Conservation (phyloP, 1,140 invertebrate species). For the Tetramorium alpestre region DNA sequence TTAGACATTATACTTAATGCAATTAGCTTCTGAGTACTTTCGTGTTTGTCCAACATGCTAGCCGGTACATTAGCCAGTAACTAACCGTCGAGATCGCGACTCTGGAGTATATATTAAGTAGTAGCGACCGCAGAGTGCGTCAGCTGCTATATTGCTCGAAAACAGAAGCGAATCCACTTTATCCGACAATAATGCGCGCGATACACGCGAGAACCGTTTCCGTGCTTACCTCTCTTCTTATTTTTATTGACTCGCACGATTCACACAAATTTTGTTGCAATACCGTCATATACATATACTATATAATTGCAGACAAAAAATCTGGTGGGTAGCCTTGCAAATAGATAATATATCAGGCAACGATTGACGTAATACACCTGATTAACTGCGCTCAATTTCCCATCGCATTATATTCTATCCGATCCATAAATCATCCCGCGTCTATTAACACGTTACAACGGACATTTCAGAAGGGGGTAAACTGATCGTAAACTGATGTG, state of each 20-base stretch:
- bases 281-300: background rate
- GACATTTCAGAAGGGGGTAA: slow-evolving; percentile 5
- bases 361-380: background rate
- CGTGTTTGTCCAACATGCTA: background rate
- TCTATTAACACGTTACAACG: slow-evolving; percentile 23
- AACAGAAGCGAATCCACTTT: slow-evolving; percentile 26
- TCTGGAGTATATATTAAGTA: slow-evolving; percentile 48
- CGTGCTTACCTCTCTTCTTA: background rate
- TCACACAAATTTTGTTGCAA: slow-evolving; percentile 3
- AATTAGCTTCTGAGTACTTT: background rate
- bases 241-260: background rate
- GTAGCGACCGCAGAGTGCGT: slow-evolving; percentile 37
- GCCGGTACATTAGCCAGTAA: slow-evolving; percentile 5
- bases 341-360: slow-evolving; percentile 13
- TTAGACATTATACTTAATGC: background rate
- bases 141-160: slow-evolving; percentile 15
- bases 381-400: slow-evolving; percentile 31
- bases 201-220: slow-evolving; percentile 24
- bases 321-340: background rate
- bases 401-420: background rate
- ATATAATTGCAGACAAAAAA: background rate
- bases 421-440: slow-evolving; percentile 34
- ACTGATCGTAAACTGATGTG: background rate
- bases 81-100: slow-evolving; percentile 12
- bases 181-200: background rate